These are phyloP conservation scores for Argynnis bischoffii DNA, from an alignment of 2,888 invertebrate species.

Conservation along the genomic window DNA sequence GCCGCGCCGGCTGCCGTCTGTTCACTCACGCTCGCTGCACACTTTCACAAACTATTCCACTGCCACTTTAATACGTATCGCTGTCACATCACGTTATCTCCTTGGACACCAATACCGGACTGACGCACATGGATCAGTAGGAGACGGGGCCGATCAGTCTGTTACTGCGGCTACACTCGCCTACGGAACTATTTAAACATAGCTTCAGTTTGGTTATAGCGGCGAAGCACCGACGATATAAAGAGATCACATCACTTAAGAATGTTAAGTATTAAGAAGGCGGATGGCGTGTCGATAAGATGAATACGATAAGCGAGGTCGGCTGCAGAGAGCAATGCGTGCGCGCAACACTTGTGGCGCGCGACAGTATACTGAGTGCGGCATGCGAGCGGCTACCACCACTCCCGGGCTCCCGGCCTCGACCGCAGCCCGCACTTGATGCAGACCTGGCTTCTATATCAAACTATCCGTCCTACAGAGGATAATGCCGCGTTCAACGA, in stretches of 20 bases:
- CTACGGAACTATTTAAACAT: constrained; percentile 45
- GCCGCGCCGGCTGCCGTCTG: constrained; percentile 56
- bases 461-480: constrained; percentile 70
- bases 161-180: constrained; percentile 50
- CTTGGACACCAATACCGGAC: constrained; percentile 59
- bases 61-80: constrained; percentile 70
- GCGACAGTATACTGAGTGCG: constrained; percentile 75
- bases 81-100: constrained; percentile 81
- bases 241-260: constrained; percentile 58
- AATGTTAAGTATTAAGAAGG: constrained; percentile 53
- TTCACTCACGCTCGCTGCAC: constrained; percentile 74
- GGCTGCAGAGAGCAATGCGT: constrained; percentile 53
- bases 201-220: constrained; percentile 56
- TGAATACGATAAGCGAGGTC: constrained; percentile 55
- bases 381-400: constrained; percentile 56
- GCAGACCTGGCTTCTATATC: constrained; percentile 69
- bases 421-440: constrained; percentile 66
- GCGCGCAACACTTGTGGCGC: constrained; percentile 76
- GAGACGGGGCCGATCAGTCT: constrained; percentile 69
- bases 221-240: constrained; percentile 48
- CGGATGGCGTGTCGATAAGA: constrained; percentile 66
- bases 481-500: constrained; percentile 68
- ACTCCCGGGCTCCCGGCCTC: constrained; percentile 74
- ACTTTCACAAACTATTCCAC: constrained; percentile 82
- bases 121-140: constrained; percentile 51